These are phyloP conservation scores for Poecilia wingei DNA, from an alignment of 2,797 vertebrate genomes.

Conservation along the genomic window DNA sequence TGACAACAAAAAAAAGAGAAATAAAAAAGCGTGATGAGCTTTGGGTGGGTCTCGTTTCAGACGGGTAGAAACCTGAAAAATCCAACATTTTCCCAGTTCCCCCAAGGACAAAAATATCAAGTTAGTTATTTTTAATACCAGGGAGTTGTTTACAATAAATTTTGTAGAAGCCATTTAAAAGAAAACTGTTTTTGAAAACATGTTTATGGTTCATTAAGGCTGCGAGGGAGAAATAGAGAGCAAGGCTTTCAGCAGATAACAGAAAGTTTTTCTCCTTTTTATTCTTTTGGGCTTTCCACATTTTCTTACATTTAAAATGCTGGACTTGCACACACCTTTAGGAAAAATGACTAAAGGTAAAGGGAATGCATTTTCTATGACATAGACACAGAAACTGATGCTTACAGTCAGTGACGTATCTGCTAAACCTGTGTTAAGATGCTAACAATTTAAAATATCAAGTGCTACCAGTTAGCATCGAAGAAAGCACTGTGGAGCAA, in stretches of 20 bases:
- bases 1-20: too few species aligned
- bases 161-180: background rate
- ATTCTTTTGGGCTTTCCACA: background rate
- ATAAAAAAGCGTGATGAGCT: background rate
- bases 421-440: background rate
- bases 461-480: background rate
- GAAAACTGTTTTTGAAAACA: slow-evolving; percentile 6
- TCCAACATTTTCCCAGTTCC: background rate
- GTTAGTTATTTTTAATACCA: background rate
- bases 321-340: background rate
- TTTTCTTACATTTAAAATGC: background rate
- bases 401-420: background rate
- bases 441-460: background rate
- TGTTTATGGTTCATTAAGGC: slow-evolving; percentile 6
- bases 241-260: background rate
- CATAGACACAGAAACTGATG: background rate
- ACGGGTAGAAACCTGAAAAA: background rate
- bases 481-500: background rate
- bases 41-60: background rate
- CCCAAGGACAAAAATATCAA: background rate
- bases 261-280: background rate
- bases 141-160: background rate
- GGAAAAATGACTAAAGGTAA: background rate
- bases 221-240: background rate
- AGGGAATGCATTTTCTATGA: background rate